Evolutionary conservation across 2,797 vertebrate species (phyloP), one percentile per base, ranked within the genome.

Genomic region (Pygocentrus nattereri): DNA sequence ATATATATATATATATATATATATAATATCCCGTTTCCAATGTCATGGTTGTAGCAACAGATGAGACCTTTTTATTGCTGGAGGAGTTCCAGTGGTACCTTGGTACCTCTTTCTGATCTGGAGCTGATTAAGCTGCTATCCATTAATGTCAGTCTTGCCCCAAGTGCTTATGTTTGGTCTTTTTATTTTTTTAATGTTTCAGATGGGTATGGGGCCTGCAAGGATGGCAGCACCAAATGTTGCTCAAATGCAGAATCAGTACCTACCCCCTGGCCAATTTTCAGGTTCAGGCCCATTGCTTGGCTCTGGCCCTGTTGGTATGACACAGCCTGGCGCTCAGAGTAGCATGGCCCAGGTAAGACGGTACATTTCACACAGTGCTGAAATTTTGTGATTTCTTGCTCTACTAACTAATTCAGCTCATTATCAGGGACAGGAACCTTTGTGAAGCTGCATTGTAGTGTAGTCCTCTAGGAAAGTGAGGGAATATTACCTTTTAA

Each of bases 181-280:
- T 31, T 30, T 30, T 10, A 30, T 38, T 56, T 18, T 82, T 75
- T 74, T 10, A 10, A 12, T 44, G 25, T 91, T 88, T 76, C 87
- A 99, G 95, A 94, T 98, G 93, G 96, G 94, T 82, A 97, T 98
- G 89, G 92, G 91, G 15, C 91, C 95, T 79, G 92, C 96, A 71
- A 96, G 97, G 80, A 96, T 98, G 93, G 88, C 92, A 27, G 96
- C 96, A 56, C 94, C 96, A 23, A 96, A 91, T 76, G 94, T 96
- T 83, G 93, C 91, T 84, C 96, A 96, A 86, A 92, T 97, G 85
- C 97, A 97, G 91, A 97, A 92, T 93, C 97, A 96, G 59, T 99
- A 97, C 89, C 91, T 98, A 81, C 90, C 96, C 27, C 95, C 97
- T 84, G 93, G 94, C 76, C 97, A 95, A 76, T 99, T 97, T 89